These are phyloP conservation scores for Tuberolachnus salignus DNA, from an alignment of 2,888 invertebrate genomes.

Conservation along the genomic window DNA sequence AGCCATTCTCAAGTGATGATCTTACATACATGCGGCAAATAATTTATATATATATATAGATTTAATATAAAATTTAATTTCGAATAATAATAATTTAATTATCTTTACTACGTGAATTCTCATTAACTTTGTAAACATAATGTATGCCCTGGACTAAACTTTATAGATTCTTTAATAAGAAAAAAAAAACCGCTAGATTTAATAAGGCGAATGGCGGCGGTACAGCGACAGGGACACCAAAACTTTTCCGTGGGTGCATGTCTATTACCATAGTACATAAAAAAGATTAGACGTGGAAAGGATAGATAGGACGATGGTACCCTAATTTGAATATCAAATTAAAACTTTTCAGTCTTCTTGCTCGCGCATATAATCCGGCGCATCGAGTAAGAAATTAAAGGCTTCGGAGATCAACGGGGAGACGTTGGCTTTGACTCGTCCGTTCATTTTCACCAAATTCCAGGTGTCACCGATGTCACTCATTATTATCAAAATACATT, in stretches of 20 bases:
- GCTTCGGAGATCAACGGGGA: constrained; percentile 27
- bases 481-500: constrained; percentile 27
- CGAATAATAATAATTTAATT: too few relatives aligned
- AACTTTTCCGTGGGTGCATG: constrained; percentile 12
- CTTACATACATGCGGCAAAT: too few relatives aligned
- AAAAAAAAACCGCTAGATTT: not conserved
- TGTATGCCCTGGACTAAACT: not conserved
- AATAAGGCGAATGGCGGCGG: not conserved
- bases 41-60: too few relatives aligned
- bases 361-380: constrained; percentile 19
- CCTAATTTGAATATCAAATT: constrained; percentile 50
- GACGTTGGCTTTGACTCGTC: constrained; percentile 13
- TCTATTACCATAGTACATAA: constrained; percentile 18
- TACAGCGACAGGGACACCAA: not conserved
- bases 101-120: too few relatives aligned
- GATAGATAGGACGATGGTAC: constrained; percentile 9
- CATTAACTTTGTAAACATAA: not conserved
- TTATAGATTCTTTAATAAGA: not conserved
- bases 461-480: constrained; percentile 32
- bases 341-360: constrained; percentile 38
- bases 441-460: constrained; percentile 17
- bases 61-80: too few relatives aligned
- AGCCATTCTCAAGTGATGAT: too few relatives aligned
- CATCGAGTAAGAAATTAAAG: constrained; percentile 44
- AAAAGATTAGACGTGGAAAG: constrained; percentile 28